These are phyloP conservation scores for Chlorops oryzae DNA, from an alignment of 1,140 invertebrate species.

Conservation along the genomic window DNA sequence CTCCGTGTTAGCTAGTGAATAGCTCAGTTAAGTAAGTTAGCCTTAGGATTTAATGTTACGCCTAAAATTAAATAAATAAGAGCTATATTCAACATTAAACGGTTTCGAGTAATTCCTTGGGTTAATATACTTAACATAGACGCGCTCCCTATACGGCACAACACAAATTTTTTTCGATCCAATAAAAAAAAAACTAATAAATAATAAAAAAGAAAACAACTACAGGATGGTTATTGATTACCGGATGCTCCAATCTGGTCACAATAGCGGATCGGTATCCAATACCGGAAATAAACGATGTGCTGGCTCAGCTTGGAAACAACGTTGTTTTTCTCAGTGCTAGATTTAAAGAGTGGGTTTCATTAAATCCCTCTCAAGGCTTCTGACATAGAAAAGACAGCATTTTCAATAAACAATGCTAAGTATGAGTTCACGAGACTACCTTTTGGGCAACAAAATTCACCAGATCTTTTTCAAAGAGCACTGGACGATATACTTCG, in stretches of 20 bases:
- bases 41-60: no score
- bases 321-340: constrained; percentile 43
- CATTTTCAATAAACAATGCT: constrained; percentile 8
- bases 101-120: no score
- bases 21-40: no score
- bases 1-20: no score
- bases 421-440: constrained; percentile 10
- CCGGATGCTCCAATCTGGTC: constrained; percentile 33
- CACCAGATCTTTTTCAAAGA: constrained; percentile 2
- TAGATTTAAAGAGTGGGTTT: constrained; percentile 50
- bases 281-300: constrained; percentile 49
- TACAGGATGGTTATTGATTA: constrained; percentile 39
- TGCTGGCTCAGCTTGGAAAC: constrained; percentile 46
- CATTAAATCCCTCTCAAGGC: constrained; percentile 45
- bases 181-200: no score
- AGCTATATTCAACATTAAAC: no score
- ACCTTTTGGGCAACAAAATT: constrained; percentile 5
- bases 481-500: constrained; percentile 4
- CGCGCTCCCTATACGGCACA: no score
- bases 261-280: constrained; percentile 49
- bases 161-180: no score
- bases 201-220: no score
- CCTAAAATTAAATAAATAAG: no score
- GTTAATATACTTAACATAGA: no score
- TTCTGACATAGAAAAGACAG: constrained; percentile 32